Evolutionary conservation across 1,140 invertebrate species (phyloP).

Genomic region (Apis dorsata): DNA sequence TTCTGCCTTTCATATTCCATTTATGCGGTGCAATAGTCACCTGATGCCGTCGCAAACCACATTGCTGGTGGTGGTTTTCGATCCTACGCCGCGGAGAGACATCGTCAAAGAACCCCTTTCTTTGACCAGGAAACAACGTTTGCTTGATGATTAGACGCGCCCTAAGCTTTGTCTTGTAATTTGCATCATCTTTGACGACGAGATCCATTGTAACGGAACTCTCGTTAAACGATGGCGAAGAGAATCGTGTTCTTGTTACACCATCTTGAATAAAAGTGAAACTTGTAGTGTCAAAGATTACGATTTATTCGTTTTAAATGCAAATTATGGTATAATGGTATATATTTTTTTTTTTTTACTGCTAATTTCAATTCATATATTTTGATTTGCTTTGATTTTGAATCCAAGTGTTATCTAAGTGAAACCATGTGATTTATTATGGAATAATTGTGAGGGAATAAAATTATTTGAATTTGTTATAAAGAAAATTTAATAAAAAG

Average conservation of each 20-base stretch:
- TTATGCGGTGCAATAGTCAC: slow-evolving; percentile 48
- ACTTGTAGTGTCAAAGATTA: background rate
- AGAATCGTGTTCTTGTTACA: background rate
- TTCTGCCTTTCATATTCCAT: slow-evolving; percentile 62
- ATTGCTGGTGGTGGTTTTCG: slow-evolving; percentile 28
- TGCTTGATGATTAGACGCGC: slow-evolving; percentile 17
- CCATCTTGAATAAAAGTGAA: background rate
- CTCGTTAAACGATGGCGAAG: background rate
- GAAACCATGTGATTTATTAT: too few species aligned
- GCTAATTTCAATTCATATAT: too few species aligned
- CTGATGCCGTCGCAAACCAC: slow-evolving; percentile 5
- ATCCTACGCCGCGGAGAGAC: background rate
- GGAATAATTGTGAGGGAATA: too few species aligned
- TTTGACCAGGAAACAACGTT: background rate
- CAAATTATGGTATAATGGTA: too few species aligned
- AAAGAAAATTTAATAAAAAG: too few species aligned
- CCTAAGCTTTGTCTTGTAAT: background rate
- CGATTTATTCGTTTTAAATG: background rate
- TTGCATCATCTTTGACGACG: slow-evolving; percentile 11
- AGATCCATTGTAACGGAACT: background rate
- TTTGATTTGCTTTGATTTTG: too few species aligned
- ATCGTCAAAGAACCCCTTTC: slow-evolving; percentile 28
- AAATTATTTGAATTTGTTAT: too few species aligned
- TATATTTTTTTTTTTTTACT: too few species aligned
- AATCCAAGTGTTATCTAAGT: too few species aligned